Conservation (phyloP, 64 coral and sea anemone genomes). For the Acropora tenuis region DNA sequence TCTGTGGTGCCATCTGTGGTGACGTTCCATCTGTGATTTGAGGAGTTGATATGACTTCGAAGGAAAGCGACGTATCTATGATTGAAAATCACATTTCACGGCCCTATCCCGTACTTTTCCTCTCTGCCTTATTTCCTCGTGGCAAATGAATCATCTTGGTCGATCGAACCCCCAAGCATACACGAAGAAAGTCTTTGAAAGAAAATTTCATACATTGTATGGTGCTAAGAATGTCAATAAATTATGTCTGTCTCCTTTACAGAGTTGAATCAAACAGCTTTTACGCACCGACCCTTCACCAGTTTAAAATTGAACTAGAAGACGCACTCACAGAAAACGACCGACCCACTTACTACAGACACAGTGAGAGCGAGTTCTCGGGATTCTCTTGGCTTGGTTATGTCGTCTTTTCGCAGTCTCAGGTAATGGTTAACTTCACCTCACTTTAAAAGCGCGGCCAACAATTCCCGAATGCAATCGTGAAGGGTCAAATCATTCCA, state of each 20-base stretch:
- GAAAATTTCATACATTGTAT: background rate
- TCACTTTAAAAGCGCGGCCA: too few species aligned
- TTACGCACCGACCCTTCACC: constrained; percentile 78
- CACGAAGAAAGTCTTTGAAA: background rate
- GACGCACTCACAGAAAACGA: constrained; percentile 29
- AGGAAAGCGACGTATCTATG: too few species aligned
- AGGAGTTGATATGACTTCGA: too few species aligned
- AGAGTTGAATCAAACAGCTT: constrained; percentile 69
- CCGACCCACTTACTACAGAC: constrained; percentile 44
- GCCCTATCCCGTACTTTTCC: too few species aligned
- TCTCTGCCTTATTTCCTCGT: background rate
- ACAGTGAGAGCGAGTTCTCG: constrained; percentile 68
- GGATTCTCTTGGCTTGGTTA: constrained; percentile 89
- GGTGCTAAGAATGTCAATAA: background rate
- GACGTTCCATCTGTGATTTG: too few species aligned
- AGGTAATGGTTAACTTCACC: constrained; percentile 52
- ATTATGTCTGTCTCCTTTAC: background rate
- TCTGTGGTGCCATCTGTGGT: too few species aligned
- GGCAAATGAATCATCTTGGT: background rate
- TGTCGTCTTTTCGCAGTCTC: constrained; percentile 46
- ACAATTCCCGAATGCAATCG: too few species aligned
- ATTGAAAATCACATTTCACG: too few species aligned
- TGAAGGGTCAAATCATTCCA: too few species aligned
- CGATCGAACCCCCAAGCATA: too few species aligned
- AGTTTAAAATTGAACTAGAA: constrained; percentile 86